Conservation (phyloP, 2,888 invertebrate species). For the Idaea straminata region DNA sequence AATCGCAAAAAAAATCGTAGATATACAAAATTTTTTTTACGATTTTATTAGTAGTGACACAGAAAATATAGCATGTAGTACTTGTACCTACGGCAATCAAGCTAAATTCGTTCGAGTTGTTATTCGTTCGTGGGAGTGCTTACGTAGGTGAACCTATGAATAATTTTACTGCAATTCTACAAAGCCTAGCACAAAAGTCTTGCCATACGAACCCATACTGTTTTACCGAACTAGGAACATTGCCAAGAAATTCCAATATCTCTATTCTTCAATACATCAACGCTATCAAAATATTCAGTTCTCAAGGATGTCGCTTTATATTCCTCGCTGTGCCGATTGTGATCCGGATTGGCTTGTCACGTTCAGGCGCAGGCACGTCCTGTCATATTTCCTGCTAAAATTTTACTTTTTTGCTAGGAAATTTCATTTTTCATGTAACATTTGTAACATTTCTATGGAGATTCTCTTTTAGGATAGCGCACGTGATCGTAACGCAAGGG, state of each 20-base stretch:
- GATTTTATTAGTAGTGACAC: no score
- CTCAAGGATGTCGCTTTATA: conserved; percentile 53
- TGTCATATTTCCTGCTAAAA: conserved; percentile 44
- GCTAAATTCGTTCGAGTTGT: neutral
- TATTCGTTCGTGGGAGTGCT: neutral
- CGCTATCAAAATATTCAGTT: conserved; percentile 36
- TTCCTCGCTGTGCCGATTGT: conserved; percentile 60
- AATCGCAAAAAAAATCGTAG: no score
- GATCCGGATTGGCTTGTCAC: conserved; percentile 59
- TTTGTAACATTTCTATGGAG: conserved; percentile 6
- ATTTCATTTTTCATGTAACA: conserved; percentile 33
- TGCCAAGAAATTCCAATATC: conserved; percentile 25
- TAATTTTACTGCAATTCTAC: neutral
- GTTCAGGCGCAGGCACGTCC: conserved; percentile 43
- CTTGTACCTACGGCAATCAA: neutral
- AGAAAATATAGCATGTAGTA: neutral
- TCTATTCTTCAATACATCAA: conserved; percentile 35
- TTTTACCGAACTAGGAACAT: conserved; percentile 11
- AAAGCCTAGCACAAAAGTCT: neutral
- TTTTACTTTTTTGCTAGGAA: conserved; percentile 36
- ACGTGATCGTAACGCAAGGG: neutral
- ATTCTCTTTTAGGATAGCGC: conserved; percentile 1
- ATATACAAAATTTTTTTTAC: no score
- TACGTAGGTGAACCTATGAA: neutral
- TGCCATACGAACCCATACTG: neutral